Conservation (phyloP, 2,113 vertebrate genomes). For the Larimichthys crocea region DNA sequence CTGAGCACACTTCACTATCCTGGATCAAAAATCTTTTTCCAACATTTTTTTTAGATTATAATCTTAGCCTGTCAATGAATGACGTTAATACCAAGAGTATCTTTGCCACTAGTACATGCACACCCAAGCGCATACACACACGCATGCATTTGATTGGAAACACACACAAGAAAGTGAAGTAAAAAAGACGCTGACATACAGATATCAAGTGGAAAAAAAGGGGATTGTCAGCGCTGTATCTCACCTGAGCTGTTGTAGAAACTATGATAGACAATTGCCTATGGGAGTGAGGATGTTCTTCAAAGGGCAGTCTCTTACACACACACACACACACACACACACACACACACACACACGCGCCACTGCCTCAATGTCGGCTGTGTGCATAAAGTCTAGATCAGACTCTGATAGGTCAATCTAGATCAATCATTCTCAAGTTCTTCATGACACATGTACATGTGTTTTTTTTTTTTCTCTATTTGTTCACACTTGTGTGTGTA, state of each 20-base stretch:
- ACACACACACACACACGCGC: not conserved
- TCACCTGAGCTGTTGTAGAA: not conserved
- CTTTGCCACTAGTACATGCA: not conserved
- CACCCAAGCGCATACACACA: not conserved
- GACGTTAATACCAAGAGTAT: not conserved
- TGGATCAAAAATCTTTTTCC: not conserved
- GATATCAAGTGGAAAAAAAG: not conserved
- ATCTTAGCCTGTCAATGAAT: not conserved
- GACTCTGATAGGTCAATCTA: constrained; percentile 12
- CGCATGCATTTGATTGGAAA: not conserved
- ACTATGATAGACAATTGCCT: not conserved
- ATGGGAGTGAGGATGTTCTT: not conserved
- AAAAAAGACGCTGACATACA: not conserved
- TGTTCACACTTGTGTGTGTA: not conserved
- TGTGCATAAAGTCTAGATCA: constrained; percentile 27
- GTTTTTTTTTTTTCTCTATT: not conserved
- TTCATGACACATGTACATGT: not conserved
- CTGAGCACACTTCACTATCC: not conserved
- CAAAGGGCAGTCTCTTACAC: not conserved
- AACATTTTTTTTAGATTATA: not conserved
- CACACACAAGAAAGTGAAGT: too few species aligned
- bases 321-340: not conserved
- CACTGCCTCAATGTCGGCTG: not conserved
- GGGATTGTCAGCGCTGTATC: not conserved
- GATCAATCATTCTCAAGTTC: constrained; percentile 10